Conservation (phyloP, 2,113 vertebrate genomes). For the Dipodomys stephensi region DNA sequence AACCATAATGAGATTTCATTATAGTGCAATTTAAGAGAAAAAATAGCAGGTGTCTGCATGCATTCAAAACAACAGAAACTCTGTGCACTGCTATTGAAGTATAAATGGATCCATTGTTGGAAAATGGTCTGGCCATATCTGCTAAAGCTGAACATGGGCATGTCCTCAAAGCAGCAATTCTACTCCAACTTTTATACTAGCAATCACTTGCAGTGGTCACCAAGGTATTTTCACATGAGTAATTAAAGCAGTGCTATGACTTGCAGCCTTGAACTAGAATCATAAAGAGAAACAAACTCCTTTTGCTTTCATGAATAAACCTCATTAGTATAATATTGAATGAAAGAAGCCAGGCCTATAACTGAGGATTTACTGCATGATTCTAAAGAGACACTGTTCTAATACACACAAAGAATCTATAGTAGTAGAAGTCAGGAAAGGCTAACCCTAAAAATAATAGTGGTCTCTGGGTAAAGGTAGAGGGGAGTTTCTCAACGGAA, state of each 20-base stretch:
- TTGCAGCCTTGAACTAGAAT: neutral
- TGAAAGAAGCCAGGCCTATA: neutral
- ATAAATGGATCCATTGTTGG: neutral
- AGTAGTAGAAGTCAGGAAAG: neutral
- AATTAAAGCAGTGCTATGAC: neutral
- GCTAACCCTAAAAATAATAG: neutral
- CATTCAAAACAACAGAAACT: neutral
- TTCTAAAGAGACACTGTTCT: neutral
- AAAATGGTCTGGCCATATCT: neutral
- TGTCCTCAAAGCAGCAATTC: neutral
- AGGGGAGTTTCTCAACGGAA: neutral
- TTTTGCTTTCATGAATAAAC: slow-evolving; percentile 23
- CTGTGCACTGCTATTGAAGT: neutral
- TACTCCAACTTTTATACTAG: neutral
- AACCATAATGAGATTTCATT: neutral
- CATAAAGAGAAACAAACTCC: neutral
- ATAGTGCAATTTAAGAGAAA: neutral
- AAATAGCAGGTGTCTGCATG: neutral
- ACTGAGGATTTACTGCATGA: neutral
- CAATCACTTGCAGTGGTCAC: neutral
- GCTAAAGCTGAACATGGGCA: neutral
- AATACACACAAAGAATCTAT: neutral
- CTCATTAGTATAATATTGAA: neutral
- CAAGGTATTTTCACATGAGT: neutral
- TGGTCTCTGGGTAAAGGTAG: neutral